These are phyloP conservation scores for Rhogogaster chlorosoma DNA, from an alignment of 2,888 invertebrate genomes.

Conservation along the genomic window DNA sequence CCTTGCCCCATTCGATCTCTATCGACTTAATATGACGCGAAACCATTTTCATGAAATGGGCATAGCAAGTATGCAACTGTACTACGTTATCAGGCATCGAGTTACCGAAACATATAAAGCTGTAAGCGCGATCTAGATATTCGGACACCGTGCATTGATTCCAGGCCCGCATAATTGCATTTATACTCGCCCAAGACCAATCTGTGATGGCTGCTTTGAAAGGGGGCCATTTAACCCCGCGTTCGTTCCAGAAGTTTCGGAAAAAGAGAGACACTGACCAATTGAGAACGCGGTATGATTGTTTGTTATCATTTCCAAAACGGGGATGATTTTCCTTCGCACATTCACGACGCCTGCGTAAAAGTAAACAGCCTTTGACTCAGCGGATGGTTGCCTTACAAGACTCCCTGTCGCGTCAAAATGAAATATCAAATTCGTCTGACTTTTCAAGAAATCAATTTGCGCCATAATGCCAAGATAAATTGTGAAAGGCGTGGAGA, in stretches of 20 bases:
- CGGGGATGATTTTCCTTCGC: slow-evolving; percentile 41
- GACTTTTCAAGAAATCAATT: slow-evolving; percentile 43
- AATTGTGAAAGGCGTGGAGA: slow-evolving; percentile 47
- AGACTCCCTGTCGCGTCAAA: slow-evolving; percentile 51
- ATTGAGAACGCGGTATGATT: slow-evolving; percentile 47
- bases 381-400: slow-evolving; percentile 22
- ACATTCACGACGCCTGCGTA: slow-evolving; percentile 48
- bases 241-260: slow-evolving; percentile 33
- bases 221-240: slow-evolving; percentile 52
- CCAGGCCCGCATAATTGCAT: slow-evolving; percentile 50
- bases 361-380: slow-evolving; percentile 50
- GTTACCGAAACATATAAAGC: not conserved
- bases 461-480: slow-evolving; percentile 50
- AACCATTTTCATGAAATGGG: slow-evolving; percentile 54
- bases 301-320: slow-evolving; percentile 53
- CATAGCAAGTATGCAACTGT: slow-evolving; percentile 45
- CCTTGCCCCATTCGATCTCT: slow-evolving; percentile 25
- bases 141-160: slow-evolving; percentile 47
- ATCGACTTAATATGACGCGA: slow-evolving; percentile 24
- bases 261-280: slow-evolving; percentile 34
- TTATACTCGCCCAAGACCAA: too few species aligned
- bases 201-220: slow-evolving; percentile 49
- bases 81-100: not conserved
- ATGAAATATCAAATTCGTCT: slow-evolving; percentile 30
- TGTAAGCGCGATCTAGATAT: slow-evolving; percentile 49